Conservation (phyloP, 2,797 vertebrate species). For the Microtus agrestis region DNA sequence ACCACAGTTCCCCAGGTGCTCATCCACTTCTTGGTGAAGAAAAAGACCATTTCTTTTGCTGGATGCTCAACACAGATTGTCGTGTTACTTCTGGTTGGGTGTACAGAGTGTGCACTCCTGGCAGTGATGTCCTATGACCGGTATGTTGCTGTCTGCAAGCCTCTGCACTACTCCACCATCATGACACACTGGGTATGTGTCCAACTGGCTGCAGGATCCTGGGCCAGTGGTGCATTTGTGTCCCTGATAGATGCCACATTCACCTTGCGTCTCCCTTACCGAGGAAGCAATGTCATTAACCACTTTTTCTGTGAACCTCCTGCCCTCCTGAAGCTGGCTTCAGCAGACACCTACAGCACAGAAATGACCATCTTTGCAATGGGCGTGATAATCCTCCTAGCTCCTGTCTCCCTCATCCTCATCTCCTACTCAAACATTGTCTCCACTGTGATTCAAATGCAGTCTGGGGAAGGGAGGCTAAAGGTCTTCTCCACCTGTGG, state of each 20-base stretch:
- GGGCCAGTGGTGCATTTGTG: constrained; percentile 59
- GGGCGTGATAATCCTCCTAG: constrained; percentile 60
- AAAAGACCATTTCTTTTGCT: constrained; percentile 72
- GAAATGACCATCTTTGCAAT: constrained; percentile 72
- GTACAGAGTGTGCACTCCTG: constrained; percentile 64
- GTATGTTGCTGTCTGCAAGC: constrained; percentile 79
- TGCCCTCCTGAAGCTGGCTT: constrained; percentile 67
- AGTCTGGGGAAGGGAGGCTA: too few species aligned
- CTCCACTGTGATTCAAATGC: too few species aligned
- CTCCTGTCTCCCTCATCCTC: too few species aligned
- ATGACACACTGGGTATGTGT: constrained; percentile 73
- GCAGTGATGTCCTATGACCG: constrained; percentile 68
- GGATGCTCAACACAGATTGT: constrained; percentile 70
- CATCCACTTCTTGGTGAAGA: constrained; percentile 60
- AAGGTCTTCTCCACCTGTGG: too few species aligned
- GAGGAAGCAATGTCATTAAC: constrained; percentile 42
- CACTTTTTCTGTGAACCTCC: constrained; percentile 76
- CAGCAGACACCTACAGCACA: constrained; percentile 30
- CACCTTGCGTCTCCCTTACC: constrained; percentile 73
- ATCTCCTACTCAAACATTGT: not conserved
- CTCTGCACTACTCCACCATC: constrained; percentile 74
- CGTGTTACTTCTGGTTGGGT: constrained; percentile 68
- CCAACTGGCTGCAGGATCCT: constrained; percentile 44
- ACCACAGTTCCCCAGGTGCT: constrained; percentile 76
- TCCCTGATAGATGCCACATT: constrained; percentile 64